Evolutionary conservation across 1,140 invertebrate genomes (phyloP).

Genomic region (Pseudomyrmex dendroicus): DNA sequence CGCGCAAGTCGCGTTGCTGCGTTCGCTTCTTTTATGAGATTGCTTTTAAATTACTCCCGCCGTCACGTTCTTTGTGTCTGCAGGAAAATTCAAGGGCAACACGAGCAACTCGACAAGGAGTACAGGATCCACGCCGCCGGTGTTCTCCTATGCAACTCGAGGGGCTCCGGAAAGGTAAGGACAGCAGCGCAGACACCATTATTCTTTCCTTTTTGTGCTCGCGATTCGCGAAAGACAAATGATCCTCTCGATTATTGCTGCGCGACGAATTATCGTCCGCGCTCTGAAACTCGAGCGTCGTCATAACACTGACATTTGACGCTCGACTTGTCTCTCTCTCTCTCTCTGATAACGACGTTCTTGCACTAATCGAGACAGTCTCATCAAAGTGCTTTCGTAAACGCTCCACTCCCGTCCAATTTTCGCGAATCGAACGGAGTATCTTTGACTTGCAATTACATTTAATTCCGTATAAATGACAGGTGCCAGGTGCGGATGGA

Average conservation of each 20-base stretch:
- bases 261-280: slow-evolving; percentile 61
- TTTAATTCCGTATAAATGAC: slow-evolving; percentile 3
- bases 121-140: slow-evolving; percentile 89
- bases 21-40: background rate
- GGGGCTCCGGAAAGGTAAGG: slow-evolving; percentile 89
- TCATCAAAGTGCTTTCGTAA: slow-evolving; percentile 38
- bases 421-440: slow-evolving; percentile 5
- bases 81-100: slow-evolving; percentile 90
- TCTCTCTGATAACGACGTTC: background rate
- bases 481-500: background rate
- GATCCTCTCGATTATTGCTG: slow-evolving; percentile 63
- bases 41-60: slow-evolving; percentile 18
- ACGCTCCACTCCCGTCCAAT: slow-evolving; percentile 19
- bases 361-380: slow-evolving; percentile 40
- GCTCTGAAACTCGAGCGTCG: slow-evolving; percentile 20
- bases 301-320: slow-evolving; percentile 44
- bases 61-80: slow-evolving; percentile 32
- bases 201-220: slow-evolving; percentile 47
- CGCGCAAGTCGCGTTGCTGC: too few species aligned
- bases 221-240: slow-evolving; percentile 65
- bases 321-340: slow-evolving; percentile 10
- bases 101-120: slow-evolving; percentile 90
- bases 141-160: slow-evolving; percentile 88
- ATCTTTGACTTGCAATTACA: slow-evolving; percentile 17
- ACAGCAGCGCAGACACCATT: slow-evolving; percentile 35